These are phyloP conservation scores for Brachionus rubens DNA, from an alignment of 1,140 invertebrate species.

Conservation along the genomic window DNA sequence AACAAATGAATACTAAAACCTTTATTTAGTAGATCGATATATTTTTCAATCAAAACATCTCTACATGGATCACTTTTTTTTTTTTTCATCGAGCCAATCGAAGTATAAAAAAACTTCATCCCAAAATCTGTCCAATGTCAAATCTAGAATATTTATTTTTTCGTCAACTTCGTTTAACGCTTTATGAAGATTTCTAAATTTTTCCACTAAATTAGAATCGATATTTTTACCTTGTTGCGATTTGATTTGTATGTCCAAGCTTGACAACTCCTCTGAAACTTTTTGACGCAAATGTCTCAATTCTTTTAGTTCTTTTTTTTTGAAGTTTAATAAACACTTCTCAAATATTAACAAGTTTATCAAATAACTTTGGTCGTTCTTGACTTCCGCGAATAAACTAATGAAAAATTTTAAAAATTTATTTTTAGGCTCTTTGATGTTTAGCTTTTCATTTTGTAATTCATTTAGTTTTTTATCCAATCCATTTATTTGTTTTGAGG, in stretches of 20 bases:
- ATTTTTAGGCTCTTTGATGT: background rate
- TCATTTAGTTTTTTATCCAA: background rate
- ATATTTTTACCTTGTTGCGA: background rate
- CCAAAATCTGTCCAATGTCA: background rate
- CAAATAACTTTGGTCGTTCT: background rate
- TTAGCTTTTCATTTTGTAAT: background rate
- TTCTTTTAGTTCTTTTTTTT: background rate
- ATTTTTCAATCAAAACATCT: background rate
- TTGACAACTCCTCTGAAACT: background rate
- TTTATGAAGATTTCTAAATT: background rate
- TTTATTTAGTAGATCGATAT: background rate
- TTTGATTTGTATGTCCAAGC: background rate
- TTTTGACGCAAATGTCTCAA: background rate
- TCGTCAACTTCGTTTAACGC: background rate
- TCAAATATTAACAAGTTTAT: background rate
- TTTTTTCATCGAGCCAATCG: background rate
- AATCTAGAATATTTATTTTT: constrained; percentile 8
- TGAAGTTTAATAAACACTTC: constrained; percentile 1
- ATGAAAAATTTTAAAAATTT: constrained; percentile 8
- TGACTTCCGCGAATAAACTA: background rate
- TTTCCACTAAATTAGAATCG: background rate
- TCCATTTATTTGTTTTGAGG: background rate
- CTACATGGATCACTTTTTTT: background rate
- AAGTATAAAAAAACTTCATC: background rate
- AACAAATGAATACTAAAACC: constrained; percentile 6